phyloP scores from a whole-genome alignment of 2,113 vertebrate species.

The Ginglymostoma cirratum region DNA sequence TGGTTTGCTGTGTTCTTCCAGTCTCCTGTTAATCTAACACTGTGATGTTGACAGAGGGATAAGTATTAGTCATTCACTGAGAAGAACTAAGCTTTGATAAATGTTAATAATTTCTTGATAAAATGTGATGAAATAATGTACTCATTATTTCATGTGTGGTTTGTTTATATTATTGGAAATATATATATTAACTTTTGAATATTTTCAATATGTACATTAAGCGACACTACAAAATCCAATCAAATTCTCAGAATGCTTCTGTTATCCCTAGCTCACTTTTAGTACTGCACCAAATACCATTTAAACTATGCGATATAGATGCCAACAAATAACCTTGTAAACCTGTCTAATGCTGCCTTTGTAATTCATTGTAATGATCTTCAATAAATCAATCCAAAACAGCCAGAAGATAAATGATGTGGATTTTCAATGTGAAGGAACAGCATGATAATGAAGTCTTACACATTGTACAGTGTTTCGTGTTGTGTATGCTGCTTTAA shows the following conservation, averaged over 20 bases:
- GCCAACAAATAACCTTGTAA: background rate
- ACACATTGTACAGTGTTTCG: background rate
- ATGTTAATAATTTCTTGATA: background rate
- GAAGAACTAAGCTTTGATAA: background rate
- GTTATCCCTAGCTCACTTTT: background rate
- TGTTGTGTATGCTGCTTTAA: background rate
- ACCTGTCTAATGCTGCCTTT: background rate
- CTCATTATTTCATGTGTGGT: background rate
- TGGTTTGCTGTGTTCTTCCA: too few species aligned
- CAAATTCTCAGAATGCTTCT: background rate
- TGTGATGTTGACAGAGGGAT: background rate
- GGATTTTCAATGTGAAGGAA: background rate
- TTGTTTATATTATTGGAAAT: background rate
- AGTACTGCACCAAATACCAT: background rate
- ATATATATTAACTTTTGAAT: background rate
- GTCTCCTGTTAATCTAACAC: background rate
- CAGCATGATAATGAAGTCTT: background rate
- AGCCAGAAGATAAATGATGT: background rate
- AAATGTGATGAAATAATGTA: background rate
- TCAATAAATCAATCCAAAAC: constrained; percentile 8
- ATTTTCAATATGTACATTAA: background rate
- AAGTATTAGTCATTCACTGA: background rate
- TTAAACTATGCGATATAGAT: background rate
- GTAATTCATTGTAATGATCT: background rate
- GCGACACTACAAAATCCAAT: background rate